These are phyloP conservation scores for Hylia prasina DNA, from an alignment of 2,113 vertebrate species.

Conservation along the genomic window DNA sequence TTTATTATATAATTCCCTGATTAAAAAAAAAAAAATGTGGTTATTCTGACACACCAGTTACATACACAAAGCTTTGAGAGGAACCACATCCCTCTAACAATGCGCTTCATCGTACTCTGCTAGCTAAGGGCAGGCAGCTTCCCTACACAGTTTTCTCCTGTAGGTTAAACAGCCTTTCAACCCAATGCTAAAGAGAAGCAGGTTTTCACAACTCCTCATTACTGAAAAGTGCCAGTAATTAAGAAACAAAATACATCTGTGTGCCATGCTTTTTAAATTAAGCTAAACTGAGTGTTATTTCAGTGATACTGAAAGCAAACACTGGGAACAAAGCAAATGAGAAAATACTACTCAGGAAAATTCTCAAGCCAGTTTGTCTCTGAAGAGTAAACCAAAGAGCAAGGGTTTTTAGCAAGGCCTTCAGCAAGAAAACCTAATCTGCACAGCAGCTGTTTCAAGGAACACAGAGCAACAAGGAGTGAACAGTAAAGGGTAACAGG, in stretches of 20 bases:
- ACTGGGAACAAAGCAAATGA: neutral
- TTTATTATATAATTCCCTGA: neutral
- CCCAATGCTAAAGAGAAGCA: neutral
- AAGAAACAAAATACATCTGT: accelerated
- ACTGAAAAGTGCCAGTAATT: neutral
- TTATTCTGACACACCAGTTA: neutral
- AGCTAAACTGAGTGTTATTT: neutral
- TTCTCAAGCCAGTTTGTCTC: neutral
- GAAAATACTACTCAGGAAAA: neutral
- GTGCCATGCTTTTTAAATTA: neutral
- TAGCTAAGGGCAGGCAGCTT: neutral
- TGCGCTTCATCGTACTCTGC: neutral
- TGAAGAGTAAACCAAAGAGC: neutral
- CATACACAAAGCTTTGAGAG: neutral
- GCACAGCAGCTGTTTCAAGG: neutral
- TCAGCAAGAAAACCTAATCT: neutral
- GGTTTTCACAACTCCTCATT: neutral
- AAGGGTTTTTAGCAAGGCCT: neutral
- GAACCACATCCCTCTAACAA: neutral
- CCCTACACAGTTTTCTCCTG: neutral
- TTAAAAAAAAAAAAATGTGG: neutral
- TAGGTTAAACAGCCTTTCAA: neutral
- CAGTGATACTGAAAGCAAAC: neutral
- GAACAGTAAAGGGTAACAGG: accelerated
- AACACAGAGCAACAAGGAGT: accelerated